These are phyloP conservation scores for Dissostichus mawsoni DNA, from an alignment of 2,113 vertebrate species.

Conservation along the genomic window DNA sequence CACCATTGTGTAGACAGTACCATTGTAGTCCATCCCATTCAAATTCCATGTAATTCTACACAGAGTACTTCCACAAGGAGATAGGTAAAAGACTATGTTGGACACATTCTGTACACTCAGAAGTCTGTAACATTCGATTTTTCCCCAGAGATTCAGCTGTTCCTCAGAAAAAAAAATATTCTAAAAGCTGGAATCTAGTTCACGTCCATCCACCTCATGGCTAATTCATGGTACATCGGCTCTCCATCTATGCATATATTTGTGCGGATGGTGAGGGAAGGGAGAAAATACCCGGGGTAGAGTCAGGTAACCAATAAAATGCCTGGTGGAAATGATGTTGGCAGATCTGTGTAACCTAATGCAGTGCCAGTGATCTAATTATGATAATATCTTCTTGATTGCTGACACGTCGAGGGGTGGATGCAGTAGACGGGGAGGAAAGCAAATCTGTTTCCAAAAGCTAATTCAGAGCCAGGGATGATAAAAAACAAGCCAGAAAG, in stretches of 20 bases:
- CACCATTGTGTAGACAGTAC: slow-evolving; percentile 57
- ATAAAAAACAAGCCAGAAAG: slow-evolving; percentile 3
- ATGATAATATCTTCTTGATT: slow-evolving; percentile 82
- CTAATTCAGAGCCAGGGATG: not conserved
- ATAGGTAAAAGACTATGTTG: slow-evolving; percentile 36
- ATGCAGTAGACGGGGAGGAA: not conserved
- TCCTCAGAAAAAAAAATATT: slow-evolving; percentile 17
- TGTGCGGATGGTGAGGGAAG: slow-evolving; percentile 1
- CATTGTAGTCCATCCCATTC: slow-evolving; percentile 37
- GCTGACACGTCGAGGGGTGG: slow-evolving; percentile 71
- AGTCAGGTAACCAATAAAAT: slow-evolving; percentile 68
- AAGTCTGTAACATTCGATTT: slow-evolving; percentile 6
- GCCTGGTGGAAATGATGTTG: slow-evolving; percentile 74
- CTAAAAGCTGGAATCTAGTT: slow-evolving; percentile 72
- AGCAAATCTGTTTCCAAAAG: not conserved
- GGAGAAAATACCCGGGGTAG: slow-evolving; percentile 26
- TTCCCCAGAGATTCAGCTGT: slow-evolving; percentile 23
- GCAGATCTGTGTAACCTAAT: slow-evolving; percentile 74
- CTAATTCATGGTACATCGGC: slow-evolving; percentile 70
- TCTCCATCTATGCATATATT: slow-evolving; percentile 50
- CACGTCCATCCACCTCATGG: slow-evolving; percentile 71
- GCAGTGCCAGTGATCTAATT: slow-evolving; percentile 80
- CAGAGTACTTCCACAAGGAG: slow-evolving; percentile 48
- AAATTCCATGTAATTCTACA: slow-evolving; percentile 55
- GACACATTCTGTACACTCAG: slow-evolving; percentile 21